These are phyloP conservation scores for Arenaria interpres DNA, from an alignment of 2,113 vertebrate species.

Conservation along the genomic window DNA sequence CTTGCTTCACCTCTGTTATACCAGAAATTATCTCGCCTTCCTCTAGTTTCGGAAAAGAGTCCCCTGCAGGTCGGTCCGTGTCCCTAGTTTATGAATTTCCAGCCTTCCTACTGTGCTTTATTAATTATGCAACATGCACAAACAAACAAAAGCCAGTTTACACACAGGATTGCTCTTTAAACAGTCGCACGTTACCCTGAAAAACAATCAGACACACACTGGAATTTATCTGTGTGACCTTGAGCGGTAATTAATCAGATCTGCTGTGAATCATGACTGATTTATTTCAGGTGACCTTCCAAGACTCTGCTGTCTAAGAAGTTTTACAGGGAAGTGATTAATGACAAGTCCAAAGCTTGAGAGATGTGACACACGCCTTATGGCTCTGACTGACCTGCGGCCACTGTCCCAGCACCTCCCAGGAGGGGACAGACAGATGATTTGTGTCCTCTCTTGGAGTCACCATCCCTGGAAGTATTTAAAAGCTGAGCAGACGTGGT, in stretches of 20 bases:
- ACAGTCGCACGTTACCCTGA: background rate
- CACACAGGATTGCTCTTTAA: background rate
- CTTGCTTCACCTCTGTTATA: background rate
- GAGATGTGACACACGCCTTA: fast-evolving
- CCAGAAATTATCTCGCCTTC: background rate
- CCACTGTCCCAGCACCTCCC: background rate
- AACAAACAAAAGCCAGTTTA: background rate
- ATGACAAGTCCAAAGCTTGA: background rate
- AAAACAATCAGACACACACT: background rate
- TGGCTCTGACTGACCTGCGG: background rate
- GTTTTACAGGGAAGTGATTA: background rate
- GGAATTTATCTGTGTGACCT: slow-evolving; percentile 2
- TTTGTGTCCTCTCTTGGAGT: background rate
- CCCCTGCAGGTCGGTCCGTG: background rate
- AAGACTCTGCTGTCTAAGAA: background rate
- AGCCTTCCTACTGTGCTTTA: background rate
- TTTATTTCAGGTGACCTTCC: slow-evolving; percentile 46
- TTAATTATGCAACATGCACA: background rate
- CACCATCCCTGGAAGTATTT: background rate
- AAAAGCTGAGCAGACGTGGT: background rate
- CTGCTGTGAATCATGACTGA: background rate
- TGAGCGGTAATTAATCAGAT: slow-evolving; percentile 15
- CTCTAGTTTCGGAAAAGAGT: background rate
- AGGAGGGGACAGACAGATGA: background rate
- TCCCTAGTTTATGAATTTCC: background rate